Conservation (phyloP, 1,140 invertebrate genomes). For the Caenorhabditis remanei region DNA sequence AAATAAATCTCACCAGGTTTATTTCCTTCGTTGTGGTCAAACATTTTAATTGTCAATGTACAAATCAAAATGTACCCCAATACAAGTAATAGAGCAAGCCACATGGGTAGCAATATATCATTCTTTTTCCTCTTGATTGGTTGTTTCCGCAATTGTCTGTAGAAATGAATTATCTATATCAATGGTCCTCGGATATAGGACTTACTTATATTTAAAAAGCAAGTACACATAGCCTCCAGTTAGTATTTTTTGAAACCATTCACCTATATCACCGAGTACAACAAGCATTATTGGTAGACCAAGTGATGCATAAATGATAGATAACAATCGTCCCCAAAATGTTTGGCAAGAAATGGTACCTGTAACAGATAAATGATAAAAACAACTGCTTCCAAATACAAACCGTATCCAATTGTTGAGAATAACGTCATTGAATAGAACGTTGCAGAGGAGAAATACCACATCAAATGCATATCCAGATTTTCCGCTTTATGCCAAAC, state of each 20-base stretch:
- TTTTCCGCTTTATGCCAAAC: constrained; percentile 65
- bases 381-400: not conserved
- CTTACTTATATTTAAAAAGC: constrained; percentile 53
- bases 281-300: constrained; percentile 63
- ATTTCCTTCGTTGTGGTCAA: constrained; percentile 60
- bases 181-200: not conserved
- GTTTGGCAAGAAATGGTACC: constrained; percentile 64
- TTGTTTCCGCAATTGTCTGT: constrained; percentile 54
- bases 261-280: constrained; percentile 62
- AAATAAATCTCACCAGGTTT: constrained; percentile 33
- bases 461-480: constrained; percentile 63
- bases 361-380: not conserved
- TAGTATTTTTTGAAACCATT: constrained; percentile 61
- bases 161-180: not conserved
- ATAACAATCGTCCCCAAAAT: constrained; percentile 40
- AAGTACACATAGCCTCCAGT: constrained; percentile 48
- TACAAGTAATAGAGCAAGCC: constrained; percentile 59
- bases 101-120: constrained; percentile 58
- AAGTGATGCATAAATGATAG: constrained; percentile 60
- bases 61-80: constrained; percentile 50
- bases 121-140: constrained; percentile 12
- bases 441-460: constrained; percentile 59
- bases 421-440: constrained; percentile 64
- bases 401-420: constrained; percentile 63
- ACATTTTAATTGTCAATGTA: constrained; percentile 52